Percentiles rank a stretch among this genome's conserved stretches.
Conservation (phyloP, 1,140 invertebrate species). For the Drosophila subpulchrella region DNA sequence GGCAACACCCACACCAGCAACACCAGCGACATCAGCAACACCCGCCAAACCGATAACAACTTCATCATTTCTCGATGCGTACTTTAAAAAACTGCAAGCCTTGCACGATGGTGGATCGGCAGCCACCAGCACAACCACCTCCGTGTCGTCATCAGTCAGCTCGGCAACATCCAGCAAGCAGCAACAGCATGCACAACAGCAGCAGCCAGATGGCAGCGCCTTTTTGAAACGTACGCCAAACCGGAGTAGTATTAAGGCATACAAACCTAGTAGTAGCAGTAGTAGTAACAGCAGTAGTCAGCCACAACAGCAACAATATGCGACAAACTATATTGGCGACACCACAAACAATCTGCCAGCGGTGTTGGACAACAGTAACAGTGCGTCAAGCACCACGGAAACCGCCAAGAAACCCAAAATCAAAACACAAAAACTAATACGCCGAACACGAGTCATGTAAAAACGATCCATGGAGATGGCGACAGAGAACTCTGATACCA, state of each 20-base stretch:
- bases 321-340: constrained; percentile 81
- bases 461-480: neutral
- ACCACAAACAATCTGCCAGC: constrained; percentile 78
- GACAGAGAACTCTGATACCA: constrained; percentile 36
- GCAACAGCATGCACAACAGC: constrained; percentile 32
- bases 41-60: constrained; percentile 58
- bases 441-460: constrained; percentile 83
- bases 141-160: constrained; percentile 66
- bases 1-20: constrained; percentile 48
- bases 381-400: constrained; percentile 49
- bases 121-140: constrained; percentile 48
- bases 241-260: constrained; percentile 62
- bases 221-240: constrained; percentile 81
- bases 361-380: constrained; percentile 65
- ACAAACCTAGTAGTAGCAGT: constrained; percentile 68
- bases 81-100: constrained; percentile 79
- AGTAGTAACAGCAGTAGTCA: constrained; percentile 62
- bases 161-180: constrained; percentile 45
- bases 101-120: constrained; percentile 70
- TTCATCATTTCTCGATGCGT: constrained; percentile 73
- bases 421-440: constrained; percentile 84
- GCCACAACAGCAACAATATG: constrained; percentile 45
- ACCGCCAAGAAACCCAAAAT: constrained; percentile 76
- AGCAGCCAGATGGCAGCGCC: constrained; percentile 58
- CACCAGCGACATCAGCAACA: constrained; percentile 16